Evolutionary conservation across 1,140 invertebrate genomes (phyloP), one percentile per base, ranked within the genome.

Genomic region (Lepidurus couesii): DNA sequence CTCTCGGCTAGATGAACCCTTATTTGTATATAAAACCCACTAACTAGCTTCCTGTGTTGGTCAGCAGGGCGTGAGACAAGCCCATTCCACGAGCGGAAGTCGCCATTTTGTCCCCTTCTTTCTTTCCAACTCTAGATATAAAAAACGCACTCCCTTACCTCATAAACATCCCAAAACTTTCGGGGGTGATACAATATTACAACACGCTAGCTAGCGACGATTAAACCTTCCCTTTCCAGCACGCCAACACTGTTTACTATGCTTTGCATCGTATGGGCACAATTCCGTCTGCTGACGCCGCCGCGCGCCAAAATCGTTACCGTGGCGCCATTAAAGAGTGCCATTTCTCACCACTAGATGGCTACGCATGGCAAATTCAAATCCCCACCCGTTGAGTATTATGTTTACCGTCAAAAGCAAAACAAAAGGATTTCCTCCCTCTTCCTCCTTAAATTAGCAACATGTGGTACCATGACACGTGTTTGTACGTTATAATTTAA

Each of bases 21-120:
- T n/a, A n/a, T n/a, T 21, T 21, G 53, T 65, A 21, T 65, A 65
- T 65, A 65, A 13, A 65, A 65, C 16, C 53, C 53, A 65, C 53
- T 65, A 65, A 65, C 53, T n/a, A 65, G 53, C 53, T 65, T 65
- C 53, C 53, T 65, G 53, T 65, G 21, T 65, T 13, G 53, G 53
- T 13, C 53, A 65, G 13, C 53, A 65, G 53, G 53, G 53, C 53
- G 53, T 65, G 53, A 47, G 45, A 65, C 53, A 13, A n/a, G n/a
- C 53, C 45, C 53, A 65, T 9, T 65, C 1, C 21, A 21, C 21
- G 53, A 65, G 16, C 53, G 53, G 53, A 65, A 65, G 53, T 65
- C 53, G 21, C 21, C 21, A n/a, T 65, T 65, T 65, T n/a, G 21
- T 16, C 53, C 5, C 13, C 21, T 10, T 65, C 16, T 65, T 65